phyloP scores from a whole-genome alignment of 2,888 invertebrate genomes.

The Eupithecia vulgata region DNA sequence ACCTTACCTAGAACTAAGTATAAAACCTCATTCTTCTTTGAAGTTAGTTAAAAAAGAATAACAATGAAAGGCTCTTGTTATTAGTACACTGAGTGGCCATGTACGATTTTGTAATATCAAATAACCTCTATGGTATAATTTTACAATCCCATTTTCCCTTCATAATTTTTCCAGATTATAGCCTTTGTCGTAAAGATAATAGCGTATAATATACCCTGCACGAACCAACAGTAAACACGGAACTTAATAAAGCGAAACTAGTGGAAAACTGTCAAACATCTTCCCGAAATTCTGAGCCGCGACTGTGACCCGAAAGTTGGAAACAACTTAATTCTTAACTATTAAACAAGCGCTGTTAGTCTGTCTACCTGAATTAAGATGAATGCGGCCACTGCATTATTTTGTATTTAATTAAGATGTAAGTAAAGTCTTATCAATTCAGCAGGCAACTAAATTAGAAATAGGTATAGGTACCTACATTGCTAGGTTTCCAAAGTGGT shows the following conservation, averaged over 20 bases:
- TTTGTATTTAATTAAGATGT: conserved; percentile 73
- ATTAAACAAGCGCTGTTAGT: conserved; percentile 61
- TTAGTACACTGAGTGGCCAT: background rate
- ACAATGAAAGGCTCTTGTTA: background rate
- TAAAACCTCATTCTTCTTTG: background rate
- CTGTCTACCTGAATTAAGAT: conserved; percentile 74
- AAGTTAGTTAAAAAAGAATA: background rate
- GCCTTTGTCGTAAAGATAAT: conserved; percentile 27
- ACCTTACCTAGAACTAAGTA: no score
- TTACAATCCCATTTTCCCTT: conserved; percentile 4
- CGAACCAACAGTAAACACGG: conserved; percentile 36
- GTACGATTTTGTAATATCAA: background rate
- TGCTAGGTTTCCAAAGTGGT: no score
- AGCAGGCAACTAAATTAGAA: no score
- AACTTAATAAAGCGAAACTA: conserved; percentile 42
- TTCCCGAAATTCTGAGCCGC: conserved; percentile 33
- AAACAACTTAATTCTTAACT: conserved; percentile 61
- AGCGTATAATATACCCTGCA: conserved; percentile 14
- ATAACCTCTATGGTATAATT: conserved; percentile 37
- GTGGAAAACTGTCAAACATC: conserved; percentile 44
- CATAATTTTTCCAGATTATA: conserved; percentile 14
- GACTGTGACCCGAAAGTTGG: conserved; percentile 43
- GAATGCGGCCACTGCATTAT: conserved; percentile 78
- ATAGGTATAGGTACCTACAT: no score
- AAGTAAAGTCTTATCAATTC: conserved; percentile 34